Percentiles rank a stretch among this genome's conserved stretches.
Evolutionary conservation across 2,888 invertebrate species (phyloP).

Genomic region (Drosophila rellima): DNA sequence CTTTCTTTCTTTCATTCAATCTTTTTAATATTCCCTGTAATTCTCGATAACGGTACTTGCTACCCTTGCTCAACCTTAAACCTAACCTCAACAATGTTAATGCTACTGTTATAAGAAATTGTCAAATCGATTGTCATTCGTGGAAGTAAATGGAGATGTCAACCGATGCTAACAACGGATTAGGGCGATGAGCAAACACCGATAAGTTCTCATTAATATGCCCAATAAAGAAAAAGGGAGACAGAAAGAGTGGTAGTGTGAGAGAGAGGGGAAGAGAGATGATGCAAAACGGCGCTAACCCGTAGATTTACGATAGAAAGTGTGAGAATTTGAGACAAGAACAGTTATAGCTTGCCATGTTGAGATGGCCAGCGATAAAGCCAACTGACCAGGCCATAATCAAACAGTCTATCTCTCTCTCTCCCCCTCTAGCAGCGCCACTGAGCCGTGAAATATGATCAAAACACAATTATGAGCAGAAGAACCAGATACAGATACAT

Average conservation of each 20-base stretch:
- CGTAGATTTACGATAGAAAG: slow-evolving; percentile 79
- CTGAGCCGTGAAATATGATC: slow-evolving; percentile 79
- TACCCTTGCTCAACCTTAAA: slow-evolving; percentile 20
- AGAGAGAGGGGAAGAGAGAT: slow-evolving; percentile 25
- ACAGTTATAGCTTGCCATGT: slow-evolving; percentile 66
- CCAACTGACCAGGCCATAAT: slow-evolving; percentile 65
- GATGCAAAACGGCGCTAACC: slow-evolving; percentile 75
- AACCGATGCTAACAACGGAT: slow-evolving; percentile 61
- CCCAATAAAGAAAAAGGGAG: slow-evolving; percentile 37
- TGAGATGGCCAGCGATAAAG: slow-evolving; percentile 41
- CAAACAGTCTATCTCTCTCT: slow-evolving; percentile 29
- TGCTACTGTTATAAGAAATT: slow-evolving; percentile 47
- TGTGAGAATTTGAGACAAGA: slow-evolving; percentile 78
- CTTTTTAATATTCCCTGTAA: slow-evolving; percentile 13
- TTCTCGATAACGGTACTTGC: slow-evolving; percentile 41
- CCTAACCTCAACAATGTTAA: slow-evolving; percentile 29
- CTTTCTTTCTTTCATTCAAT: not conserved
- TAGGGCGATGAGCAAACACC: slow-evolving; percentile 66
- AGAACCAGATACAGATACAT: slow-evolving; percentile 29
- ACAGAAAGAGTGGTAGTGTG: not conserved
- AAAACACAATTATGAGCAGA: slow-evolving; percentile 72
- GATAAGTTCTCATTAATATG: slow-evolving; percentile 70
- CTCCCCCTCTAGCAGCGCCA: slow-evolving; percentile 33
- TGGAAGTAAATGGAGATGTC: slow-evolving; percentile 75
- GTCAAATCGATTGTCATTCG: slow-evolving; percentile 56